Percentiles rank a stretch among this genome's conserved stretches.
These are phyloP conservation scores for Babylonia areolata DNA, from an alignment of 1,140 invertebrate species.

Conservation along the genomic window DNA sequence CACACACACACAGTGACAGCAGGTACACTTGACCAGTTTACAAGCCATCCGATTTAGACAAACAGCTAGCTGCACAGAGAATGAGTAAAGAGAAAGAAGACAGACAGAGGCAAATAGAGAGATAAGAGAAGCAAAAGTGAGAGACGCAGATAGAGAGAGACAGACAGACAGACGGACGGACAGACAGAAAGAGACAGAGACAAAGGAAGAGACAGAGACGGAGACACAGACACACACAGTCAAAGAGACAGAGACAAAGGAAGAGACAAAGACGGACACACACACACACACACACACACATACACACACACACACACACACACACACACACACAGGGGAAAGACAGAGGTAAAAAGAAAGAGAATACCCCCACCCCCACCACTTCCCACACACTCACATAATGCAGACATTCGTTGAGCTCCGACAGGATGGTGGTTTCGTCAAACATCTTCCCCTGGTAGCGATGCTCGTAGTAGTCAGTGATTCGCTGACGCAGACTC, in stretches of 20 bases:
- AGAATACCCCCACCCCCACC: not conserved
- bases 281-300: not conserved
- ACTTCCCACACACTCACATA: slow-evolving; percentile 80
- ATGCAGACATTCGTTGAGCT: slow-evolving; percentile 96
- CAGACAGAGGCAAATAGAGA: not conserved
- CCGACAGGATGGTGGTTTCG: slow-evolving; percentile 95
- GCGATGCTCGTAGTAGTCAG: slow-evolving; percentile 98
- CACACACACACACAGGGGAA: too few species aligned
- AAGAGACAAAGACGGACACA: not conserved
- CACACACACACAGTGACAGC: too few species aligned
- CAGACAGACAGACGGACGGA: not conserved
- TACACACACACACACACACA: not conserved
- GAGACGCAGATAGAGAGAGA: not conserved
- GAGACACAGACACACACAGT: not conserved
- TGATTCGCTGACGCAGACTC: slow-evolving; percentile 95
- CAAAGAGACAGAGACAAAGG: not conserved
- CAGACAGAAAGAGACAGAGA: not conserved
- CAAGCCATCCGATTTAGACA: too few species aligned
- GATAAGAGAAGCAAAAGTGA: not conserved
- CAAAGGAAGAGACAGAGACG: not conserved
- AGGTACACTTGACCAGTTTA: too few species aligned
- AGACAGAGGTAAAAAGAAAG: too few species aligned
- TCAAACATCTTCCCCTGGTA: slow-evolving; percentile 99
- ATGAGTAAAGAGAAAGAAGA: not conserved
- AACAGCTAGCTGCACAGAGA: too few species aligned